Percentiles rank a stretch among this genome's conserved stretches.
These are phyloP conservation scores for Globia sparganii DNA, from an alignment of 2,888 invertebrate genomes.

Conservation along the genomic window DNA sequence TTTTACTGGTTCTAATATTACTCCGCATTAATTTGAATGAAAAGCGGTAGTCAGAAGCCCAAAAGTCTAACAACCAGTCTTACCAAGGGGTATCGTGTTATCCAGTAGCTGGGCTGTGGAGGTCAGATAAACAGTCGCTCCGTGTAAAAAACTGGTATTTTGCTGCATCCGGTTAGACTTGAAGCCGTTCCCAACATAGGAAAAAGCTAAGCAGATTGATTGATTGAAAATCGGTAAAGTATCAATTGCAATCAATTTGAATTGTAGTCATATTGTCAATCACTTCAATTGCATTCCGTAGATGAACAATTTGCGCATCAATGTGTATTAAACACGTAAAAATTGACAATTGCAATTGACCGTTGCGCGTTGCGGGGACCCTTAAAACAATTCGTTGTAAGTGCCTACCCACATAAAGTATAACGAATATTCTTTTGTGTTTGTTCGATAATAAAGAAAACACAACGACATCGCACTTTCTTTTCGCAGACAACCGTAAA, in stretches of 20 bases:
- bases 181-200: too few species aligned
- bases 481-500: constrained; percentile 35
- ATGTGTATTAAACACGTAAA: not conserved
- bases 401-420: too few species aligned
- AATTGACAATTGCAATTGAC: not conserved
- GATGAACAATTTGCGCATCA: not conserved
- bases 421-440: constrained; percentile 13
- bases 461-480: constrained; percentile 18
- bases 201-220: too few species aligned
- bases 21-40: not conserved
- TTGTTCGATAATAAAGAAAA: constrained; percentile 35
- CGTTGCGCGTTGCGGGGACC: not conserved
- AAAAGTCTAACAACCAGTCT: not conserved
- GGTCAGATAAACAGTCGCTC: too few species aligned
- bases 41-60: not conserved
- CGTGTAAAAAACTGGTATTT: not conserved
- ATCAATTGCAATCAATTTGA: not conserved
- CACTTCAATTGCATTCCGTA: not conserved
- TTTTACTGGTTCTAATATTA: not conserved
- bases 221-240: not conserved
- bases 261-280: not conserved
- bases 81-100: too few species aligned
- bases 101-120: not conserved
- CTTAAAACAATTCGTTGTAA: not conserved
- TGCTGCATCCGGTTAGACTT: too few species aligned